A percentile compares a stretch with the other conserved stretches of the same genome.
phyloP scores from a whole-genome alignment of 2,113 vertebrate species.

The Campylorhamphus procurvoides region DNA sequence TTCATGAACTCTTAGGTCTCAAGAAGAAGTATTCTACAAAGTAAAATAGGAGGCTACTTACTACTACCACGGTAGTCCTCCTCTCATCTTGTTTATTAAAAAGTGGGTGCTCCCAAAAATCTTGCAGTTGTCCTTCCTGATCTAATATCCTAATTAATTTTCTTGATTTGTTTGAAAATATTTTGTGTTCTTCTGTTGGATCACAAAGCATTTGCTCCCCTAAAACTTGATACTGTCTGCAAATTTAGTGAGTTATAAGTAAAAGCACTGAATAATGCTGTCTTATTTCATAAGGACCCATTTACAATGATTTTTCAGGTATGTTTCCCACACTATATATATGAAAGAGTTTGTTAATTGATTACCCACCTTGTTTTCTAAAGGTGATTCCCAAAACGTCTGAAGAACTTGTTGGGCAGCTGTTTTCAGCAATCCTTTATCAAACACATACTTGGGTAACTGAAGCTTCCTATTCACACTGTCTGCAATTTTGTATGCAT shows the following conservation, averaged over 20 bases:
- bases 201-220: neutral
- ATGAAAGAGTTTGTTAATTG: neutral
- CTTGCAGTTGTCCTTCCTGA: neutral
- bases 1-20: neutral
- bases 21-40: neutral
- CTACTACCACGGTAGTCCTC: neutral
- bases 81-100: neutral
- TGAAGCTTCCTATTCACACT: neutral
- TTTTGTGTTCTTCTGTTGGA: neutral
- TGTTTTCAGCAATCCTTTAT: neutral
- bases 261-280: neutral
- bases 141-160: neutral
- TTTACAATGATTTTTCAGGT: neutral
- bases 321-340: neutral
- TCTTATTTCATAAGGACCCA: neutral
- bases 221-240: neutral
- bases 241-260: neutral
- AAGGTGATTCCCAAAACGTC: neutral
- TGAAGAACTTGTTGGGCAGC: neutral
- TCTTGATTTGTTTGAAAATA: neutral
- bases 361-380: neutral
- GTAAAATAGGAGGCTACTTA: neutral
- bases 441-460: neutral
- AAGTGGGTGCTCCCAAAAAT: neutral
- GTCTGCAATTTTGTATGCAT: neutral